Evolutionary conservation across 2,797 vertebrate species (phyloP), one percentile per base, ranked within the genome.

Genomic region (Myotis vivesi): DNA sequence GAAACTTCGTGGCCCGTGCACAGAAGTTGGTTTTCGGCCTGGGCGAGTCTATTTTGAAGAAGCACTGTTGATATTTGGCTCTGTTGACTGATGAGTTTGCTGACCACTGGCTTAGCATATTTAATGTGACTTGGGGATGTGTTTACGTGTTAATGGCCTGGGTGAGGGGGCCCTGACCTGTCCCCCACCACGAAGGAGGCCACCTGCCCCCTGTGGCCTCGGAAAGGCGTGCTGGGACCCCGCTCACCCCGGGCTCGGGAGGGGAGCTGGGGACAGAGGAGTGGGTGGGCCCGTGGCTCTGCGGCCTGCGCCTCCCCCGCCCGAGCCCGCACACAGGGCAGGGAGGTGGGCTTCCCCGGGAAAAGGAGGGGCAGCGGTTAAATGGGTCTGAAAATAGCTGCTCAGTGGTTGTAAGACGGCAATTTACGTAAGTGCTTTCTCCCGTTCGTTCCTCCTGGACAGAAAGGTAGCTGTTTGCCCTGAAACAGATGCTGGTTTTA

Each of bases 121-220:
- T 97, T 95, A 94, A 95, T 44, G 92, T 62, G 96, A 97, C 96
- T 68, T 92, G 95, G 95, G 95, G 93, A 94, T 91, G 59, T 90
- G 82, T 97, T 97, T 97, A 80, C 96, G 97, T 96, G 97, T 96
- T 95, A 96, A 96, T 93, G 51, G 73, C 93, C 97, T 96, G 13
- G 3, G 89, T 1, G 20, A 91, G 95, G 91, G 93, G 68, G 55
- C 20, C 87, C 92, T 68, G 92, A 81, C 90, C 94, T 36, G 8
- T 30, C 80, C 89, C 46, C 62, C 66, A 4, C 44, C 38, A 0
- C 0, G 28, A 36, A 30, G 44, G 77, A 66, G 33, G 75, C 7
- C 6, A 1, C 0, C 0, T 16, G 81, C 25, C 23, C 77, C 77
- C 64, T 19, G 1, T 2, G 3, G 72, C 68, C 89, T 1, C 8